Evolutionary conservation across 2,888 invertebrate genomes (phyloP).

Genomic region (Drosophila infuscata): DNA sequence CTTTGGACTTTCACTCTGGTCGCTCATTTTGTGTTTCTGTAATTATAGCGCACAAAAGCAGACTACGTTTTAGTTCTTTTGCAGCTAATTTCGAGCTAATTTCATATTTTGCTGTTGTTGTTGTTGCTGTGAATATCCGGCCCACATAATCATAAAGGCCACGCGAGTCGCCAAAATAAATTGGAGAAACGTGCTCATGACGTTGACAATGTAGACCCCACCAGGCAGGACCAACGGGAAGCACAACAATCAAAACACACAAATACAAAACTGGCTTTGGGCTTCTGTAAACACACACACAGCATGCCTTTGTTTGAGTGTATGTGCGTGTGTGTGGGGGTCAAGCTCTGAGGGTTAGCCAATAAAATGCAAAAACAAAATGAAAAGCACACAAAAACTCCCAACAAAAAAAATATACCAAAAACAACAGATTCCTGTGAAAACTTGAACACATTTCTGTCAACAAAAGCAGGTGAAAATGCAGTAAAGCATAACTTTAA

Average conservation of each 20-base stretch:
- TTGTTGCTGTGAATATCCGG: conserved; percentile 38
- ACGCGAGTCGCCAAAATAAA: conserved; percentile 59
- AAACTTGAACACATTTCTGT: conserved; percentile 30
- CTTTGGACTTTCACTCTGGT: conserved; percentile 26
- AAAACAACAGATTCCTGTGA: conserved; percentile 22
- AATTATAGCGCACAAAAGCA: conserved; percentile 68
- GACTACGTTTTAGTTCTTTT: conserved; percentile 63
- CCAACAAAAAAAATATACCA: conserved; percentile 4
- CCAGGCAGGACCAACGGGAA: conserved; percentile 1
- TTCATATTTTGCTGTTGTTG: conserved; percentile 59
- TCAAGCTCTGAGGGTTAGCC: conserved; percentile 51
- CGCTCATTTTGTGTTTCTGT: conserved; percentile 56
- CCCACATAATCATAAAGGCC: conserved; percentile 48
- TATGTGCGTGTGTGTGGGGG: conserved; percentile 35
- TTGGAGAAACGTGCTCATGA: conserved; percentile 74
- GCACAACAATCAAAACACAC: conserved; percentile 39
- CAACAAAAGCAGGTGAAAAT: conserved; percentile 15
- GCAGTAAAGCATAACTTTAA: conserved; percentile 1
- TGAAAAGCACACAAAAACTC: conserved; percentile 58
- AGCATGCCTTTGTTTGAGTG: conserved; percentile 13
- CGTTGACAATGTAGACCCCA: conserved; percentile 68
- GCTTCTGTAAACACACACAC: conserved; percentile 42
- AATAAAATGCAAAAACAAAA: conserved; percentile 69
- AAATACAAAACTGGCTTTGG: conserved; percentile 38
- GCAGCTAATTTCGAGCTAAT: conserved; percentile 73